Base-by-base conservation (phyloP, 2,888 invertebrate species). In the Epinotia brunnichana region DNA sequence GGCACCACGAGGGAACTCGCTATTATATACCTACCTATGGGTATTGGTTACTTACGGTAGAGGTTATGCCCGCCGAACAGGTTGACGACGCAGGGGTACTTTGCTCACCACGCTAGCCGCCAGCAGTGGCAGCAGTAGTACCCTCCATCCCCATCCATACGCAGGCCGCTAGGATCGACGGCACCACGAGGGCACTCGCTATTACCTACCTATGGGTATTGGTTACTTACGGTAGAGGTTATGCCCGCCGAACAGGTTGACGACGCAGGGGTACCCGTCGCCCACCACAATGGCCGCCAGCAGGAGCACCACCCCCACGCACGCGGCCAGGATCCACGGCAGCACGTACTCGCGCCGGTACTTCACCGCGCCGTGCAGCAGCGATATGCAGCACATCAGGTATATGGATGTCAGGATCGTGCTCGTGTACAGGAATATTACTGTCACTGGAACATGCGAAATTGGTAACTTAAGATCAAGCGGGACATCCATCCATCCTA, bases 251-350 rank as follows among this genome's bases (percentile, higher is more conserved):
- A 92, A 93, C 51, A 92, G 80, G 73, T 89, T 88, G 29, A 91
- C 86, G 51, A 94, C 82, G 60, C 86, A 89, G 0, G 90, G 89
- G 74, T 91, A 90, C 2, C 87, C 88, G 74, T 91, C 92, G 0
- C 90, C 92, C 2, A 90, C 75, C 3, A 90, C 78, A 44, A 90
- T 85, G 19, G 87, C 88, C 0, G 84, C 81, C 7, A 88, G 79
- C 15, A 93, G 85, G 35, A 92, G 77, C 51, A 91, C 82, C 11
- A 89, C 87, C 0, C 86, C 90, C 5, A 92, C 82, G 67, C 89
- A 89, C 1, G 93, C 91, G 0, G 90, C 90, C 82, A 90, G 82
- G 57, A 91, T 89, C 94, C 94, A 94, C 3, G 93, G 92, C 64
- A 92, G 66, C 56, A 93, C 86, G 79, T 91, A 93, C 77, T 91